Base-by-base conservation (phyloP, 2,797 vertebrate genomes). In the Petrocephalus sullivani region DNA sequence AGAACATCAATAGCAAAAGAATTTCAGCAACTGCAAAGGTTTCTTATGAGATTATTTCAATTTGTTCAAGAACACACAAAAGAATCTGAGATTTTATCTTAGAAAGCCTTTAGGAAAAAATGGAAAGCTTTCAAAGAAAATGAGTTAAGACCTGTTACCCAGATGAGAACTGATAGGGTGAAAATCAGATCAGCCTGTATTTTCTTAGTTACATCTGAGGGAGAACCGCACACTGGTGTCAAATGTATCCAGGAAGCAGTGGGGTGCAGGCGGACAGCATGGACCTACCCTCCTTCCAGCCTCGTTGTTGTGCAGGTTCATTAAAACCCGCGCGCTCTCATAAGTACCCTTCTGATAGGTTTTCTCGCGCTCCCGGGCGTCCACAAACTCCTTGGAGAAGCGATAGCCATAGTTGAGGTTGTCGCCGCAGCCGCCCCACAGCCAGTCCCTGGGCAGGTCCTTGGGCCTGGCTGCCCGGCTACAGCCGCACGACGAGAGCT, bases 251-350 rank as follows among this genome's bases (percentile, higher is more conserved):
- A 61, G 23, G 57, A 2, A 49, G 75, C 33, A 14, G 28, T 6
- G n/a, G 28, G 75, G 41, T 41, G n/a, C 60, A 85, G 78, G 37
- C 9, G 8, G 28, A 23, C 23, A 33, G 16, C 46, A 23, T 3
- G 21, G 16, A 87, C 98, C 96, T 94, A 99, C 98, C 95, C 97
- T 96, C 61, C 98, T 94, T 90, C 98, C 98, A 0, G 98, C 98
- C 90, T 99, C 98, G 0, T 99, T 99, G 92, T 99, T 99, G 94
- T 99, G 98, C 85, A 99, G 94, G 92, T 99, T 99, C 98, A 99
- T 99, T 93, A 97, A 21, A 89, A 96, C 96, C 86, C 98, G 95
- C 0, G 97, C 96, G 0, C 96, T 98, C 91, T 99, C 98, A 0
- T 96, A 96, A 0, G 98, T 96, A 90, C 97, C 97, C 88, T 97